Evolutionary conservation across 1,140 invertebrate genomes (phyloP), one percentile per base, ranked within the genome.

Genomic region (Sitophilus oryzae): DNA sequence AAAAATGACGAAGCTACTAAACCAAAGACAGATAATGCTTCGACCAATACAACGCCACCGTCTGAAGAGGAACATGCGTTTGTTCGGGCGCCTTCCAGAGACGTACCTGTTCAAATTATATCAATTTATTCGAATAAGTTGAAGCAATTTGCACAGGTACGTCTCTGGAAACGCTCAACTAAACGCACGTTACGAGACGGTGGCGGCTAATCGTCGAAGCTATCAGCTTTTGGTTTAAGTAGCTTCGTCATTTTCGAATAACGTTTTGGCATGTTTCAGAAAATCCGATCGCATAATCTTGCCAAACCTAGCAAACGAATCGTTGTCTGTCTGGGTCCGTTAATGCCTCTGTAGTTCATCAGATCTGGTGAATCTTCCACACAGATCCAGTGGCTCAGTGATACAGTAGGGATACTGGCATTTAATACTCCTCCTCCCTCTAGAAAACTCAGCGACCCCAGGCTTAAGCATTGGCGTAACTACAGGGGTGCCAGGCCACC

Each of bases 321-420:
- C 78, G 50, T 91, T 91, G 0, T 89, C 89, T 0, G 88, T 89
- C 64, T 93, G 89, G 0, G 86, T 91, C 2, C 89, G 73, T 0
- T 82, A 72, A 59, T 93, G 89, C 16, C 91, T 77, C 47, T 91
- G 88, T 9, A 95, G 74, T 62, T 95, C 91, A 64, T 94, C 91
- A 6, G 89, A 93, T 8, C 91, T 77, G 0, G 89, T 93, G 71
- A 96, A 96, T 14, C 82, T 75, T 77, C 93, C 94, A 1, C 84
- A 84, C 83, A 84, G 2, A 84, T 65, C 89, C 89, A 92, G 21
- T 81, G 80, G 68, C 92, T 85, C 83, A 5, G 79, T 79, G 16
- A 82, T 76, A 61, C 85, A 88, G 62, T 86, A 86, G 3, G 84
- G 83, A 66, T 84, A 88, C 2, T 79, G 78, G 66, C 85, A 88